phyloP scores from a whole-genome alignment of 2,797 vertebrate genomes.

The Sebastolobus altivelis region DNA sequence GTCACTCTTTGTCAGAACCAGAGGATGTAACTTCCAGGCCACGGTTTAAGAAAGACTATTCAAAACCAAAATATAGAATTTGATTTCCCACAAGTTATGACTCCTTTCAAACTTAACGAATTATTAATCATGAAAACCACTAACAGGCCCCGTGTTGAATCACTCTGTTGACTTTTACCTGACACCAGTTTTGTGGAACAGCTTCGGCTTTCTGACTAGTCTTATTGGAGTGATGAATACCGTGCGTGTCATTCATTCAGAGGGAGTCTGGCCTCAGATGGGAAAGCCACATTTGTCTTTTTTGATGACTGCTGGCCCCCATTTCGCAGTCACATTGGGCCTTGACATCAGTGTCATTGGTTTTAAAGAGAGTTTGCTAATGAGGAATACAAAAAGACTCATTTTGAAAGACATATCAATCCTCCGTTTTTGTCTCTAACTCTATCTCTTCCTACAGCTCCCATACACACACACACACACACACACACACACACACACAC shows the following conservation, averaged over 20 bases:
- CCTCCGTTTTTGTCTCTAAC: constrained; percentile 16
- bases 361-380: constrained; percentile 64
- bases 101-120: constrained; percentile 32
- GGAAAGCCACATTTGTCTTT: constrained; percentile 50
- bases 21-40: not conserved
- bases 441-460: not conserved
- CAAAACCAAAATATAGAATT: constrained; percentile 24
- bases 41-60: constrained; percentile 1
- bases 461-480: constrained; percentile 4
- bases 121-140: constrained; percentile 37
- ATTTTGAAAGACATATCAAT: constrained; percentile 47
- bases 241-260: constrained; percentile 25
- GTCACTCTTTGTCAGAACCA: constrained; percentile 5
- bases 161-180: constrained; percentile 37
- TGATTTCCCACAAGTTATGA: constrained; percentile 14
- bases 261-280: constrained; percentile 38
- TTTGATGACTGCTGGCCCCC: constrained; percentile 42
- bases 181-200: constrained; percentile 40
- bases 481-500: not conserved
- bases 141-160: constrained; percentile 5
- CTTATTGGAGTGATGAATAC: constrained; percentile 27
- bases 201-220: constrained; percentile 36
- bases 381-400: constrained; percentile 61
- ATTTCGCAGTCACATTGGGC: constrained; percentile 48
- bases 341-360: constrained; percentile 63